Conservation (phyloP, 1,140 invertebrate genomes). For the Caenorhabditis remanei region DNA sequence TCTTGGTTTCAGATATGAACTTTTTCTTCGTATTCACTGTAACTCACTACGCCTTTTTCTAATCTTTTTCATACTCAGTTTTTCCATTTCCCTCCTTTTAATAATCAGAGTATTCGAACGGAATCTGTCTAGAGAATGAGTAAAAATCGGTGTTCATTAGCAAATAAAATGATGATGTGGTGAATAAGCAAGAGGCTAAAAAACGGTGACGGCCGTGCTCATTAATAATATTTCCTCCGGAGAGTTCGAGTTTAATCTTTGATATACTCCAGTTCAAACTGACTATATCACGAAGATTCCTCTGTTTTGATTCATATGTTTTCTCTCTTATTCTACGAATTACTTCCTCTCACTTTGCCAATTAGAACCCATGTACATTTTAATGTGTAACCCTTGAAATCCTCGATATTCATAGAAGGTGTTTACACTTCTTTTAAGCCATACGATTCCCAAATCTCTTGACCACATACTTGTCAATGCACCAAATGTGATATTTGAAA, state of each 20-base stretch:
- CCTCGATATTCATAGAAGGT: not conserved
- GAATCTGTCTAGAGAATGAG: not conserved
- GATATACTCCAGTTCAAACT: too few relatives aligned
- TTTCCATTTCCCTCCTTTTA: conserved; percentile 8
- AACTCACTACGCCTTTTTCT: not conserved
- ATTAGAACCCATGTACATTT: too few relatives aligned
- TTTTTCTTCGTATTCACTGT: not conserved
- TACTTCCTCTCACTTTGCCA: too few relatives aligned
- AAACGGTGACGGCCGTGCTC: not conserved
- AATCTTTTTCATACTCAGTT: not conserved
- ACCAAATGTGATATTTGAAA: conserved; percentile 37
- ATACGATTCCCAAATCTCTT: not conserved
- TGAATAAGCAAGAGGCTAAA: not conserved
- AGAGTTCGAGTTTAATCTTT: not conserved
- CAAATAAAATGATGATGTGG: not conserved
- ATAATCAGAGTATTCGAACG: conserved; percentile 26
- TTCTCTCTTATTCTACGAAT: too few relatives aligned
- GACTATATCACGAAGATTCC: too few relatives aligned
- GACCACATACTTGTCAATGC: not conserved
- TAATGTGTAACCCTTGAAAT: too few relatives aligned
- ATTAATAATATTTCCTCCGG: not conserved
- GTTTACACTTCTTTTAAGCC: not conserved
- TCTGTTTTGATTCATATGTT: too few relatives aligned
- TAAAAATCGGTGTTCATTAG: conserved; percentile 19
- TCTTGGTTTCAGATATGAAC: not conserved